Evolutionary conservation across 92 coral and sea anemone species (phyloP), one percentile per base, ranked within the genome.

Genomic region (Umimayanthus chanpuru): DNA sequence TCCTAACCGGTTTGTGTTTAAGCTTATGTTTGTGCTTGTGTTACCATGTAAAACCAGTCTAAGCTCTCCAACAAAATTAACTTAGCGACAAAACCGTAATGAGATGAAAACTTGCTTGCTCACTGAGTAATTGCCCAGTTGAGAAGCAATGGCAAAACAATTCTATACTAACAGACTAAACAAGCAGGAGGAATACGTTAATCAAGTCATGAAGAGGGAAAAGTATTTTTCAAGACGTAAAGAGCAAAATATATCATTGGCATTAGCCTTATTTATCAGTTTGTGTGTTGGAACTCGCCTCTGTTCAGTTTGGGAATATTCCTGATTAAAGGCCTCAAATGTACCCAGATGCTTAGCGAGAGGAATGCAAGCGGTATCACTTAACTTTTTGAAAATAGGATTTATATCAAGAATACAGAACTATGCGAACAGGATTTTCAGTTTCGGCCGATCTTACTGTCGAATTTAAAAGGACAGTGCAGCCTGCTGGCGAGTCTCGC

Each of bases 241-340:
- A 18, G 55, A 20, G 23, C 10, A 78, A 18, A 49, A 78, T 25
- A 18, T 32, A 9, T 10, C 0, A 10, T 23, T 49, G 58, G 15
- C 38, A 43, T 28, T 12, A 44, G 39, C 36, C 32, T 15, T 50
- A 20, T 5, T 3, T 11, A 9, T 32, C 26, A 18, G 39, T 55
- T 58, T 61, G 85, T 56, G 50, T 43, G 55, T 71, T 47, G 32
- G 78, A 36, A 71, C 66, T 70, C 78, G 67, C 43, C 78, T 83
- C 67, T 83, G 87, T 26, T 81, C 23, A 16, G n/a, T 67, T 67
- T 68, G 26, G 75, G 55, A 83, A 49, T 44, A 70, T 66, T 49
- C 86, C 44, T 67, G 18, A 29, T 68, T 23, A 47, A 11, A 26
- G 78, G 78, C 41, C 25, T 32, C 28, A 44, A 71, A 36, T 29